phyloP scores from a whole-genome alignment of 2,113 vertebrate species.

The Merops nubicus region DNA sequence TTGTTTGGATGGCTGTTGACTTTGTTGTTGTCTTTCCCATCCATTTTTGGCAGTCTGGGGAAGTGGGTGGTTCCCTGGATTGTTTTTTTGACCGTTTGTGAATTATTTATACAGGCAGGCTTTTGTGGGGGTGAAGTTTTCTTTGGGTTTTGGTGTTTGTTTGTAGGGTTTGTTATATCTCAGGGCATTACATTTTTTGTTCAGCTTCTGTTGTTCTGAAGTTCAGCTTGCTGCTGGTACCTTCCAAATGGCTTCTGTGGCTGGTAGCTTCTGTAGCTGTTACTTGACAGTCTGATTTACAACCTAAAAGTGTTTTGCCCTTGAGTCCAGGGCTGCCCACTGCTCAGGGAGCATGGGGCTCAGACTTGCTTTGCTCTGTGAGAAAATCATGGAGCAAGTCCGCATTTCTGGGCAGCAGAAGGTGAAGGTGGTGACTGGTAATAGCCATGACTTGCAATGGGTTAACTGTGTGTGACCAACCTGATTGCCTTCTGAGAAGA shows the following conservation, averaged over 20 bases:
- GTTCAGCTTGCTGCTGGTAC: background rate
- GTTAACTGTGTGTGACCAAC: background rate
- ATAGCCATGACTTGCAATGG: background rate
- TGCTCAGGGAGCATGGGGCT: background rate
- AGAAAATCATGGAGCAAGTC: background rate
- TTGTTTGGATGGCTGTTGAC: background rate
- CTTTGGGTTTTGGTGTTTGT: background rate
- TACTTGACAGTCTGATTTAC: background rate
- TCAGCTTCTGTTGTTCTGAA: background rate
- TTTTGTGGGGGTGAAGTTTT: background rate
- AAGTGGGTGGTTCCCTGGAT: background rate
- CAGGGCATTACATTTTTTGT: background rate
- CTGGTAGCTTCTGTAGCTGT: background rate
- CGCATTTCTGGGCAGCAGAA: background rate
- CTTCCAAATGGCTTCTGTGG: background rate
- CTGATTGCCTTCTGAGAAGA: background rate
- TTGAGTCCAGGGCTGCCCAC: background rate
- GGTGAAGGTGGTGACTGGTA: background rate
- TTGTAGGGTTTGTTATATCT: background rate
- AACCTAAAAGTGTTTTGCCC: background rate
- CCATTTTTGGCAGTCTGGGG: background rate
- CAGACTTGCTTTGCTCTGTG: background rate
- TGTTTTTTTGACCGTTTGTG: background rate
- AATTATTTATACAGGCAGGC: background rate
- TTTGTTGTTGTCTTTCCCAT: background rate